Base-by-base conservation (phyloP, 2,888 invertebrate species). In the Schrankia costaestrigalis region DNA sequence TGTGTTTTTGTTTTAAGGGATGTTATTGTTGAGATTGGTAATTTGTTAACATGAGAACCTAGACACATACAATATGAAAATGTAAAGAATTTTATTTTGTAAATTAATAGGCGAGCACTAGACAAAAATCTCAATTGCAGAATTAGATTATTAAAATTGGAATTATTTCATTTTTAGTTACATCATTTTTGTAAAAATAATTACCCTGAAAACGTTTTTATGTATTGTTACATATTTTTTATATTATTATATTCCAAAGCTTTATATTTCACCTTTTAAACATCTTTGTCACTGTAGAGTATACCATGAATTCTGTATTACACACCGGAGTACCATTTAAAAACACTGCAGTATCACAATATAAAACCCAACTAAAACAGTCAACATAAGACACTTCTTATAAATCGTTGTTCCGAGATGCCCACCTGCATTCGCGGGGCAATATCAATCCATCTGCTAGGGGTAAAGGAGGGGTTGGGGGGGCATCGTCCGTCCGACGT, bases 401-500 rank as follows among this genome's bases (percentile, higher is more conserved):
- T 53, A 56, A 78, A 83, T 79, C 73, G 78, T 79, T 34, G 41
- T 39, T 65, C 72, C 58, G 67, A 77, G 77, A 82, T 77, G 65
- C 71, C 79, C 83, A 83, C 84, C 83, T 83, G 84, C 81, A 79
- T 76, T 74, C 70, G 74, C 56, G 63, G 69, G 63, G 80, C 70
- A 75, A 80, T 85, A 84, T 78, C 85, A 81, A 84, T 84, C 83
- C 78, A 83, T 83, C 84, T 80, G 68, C 58, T 13, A 21, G 54
- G 37, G 34, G 27, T 42, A 10, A 19, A 23, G 63, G 63, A 60
- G 54, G 60, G 54, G 51, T 41, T 54, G 35, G 35, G 42, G 40
- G 33, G 43, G 41, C 36, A 35, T 30, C 11, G 30, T 30, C 23
- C 49, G 47, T 45, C 49, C 37, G 50, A 37, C 48, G 41, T 42